Conservation (phyloP, 2,797 vertebrate species). For the Crocodylus rhombifer region DNA sequence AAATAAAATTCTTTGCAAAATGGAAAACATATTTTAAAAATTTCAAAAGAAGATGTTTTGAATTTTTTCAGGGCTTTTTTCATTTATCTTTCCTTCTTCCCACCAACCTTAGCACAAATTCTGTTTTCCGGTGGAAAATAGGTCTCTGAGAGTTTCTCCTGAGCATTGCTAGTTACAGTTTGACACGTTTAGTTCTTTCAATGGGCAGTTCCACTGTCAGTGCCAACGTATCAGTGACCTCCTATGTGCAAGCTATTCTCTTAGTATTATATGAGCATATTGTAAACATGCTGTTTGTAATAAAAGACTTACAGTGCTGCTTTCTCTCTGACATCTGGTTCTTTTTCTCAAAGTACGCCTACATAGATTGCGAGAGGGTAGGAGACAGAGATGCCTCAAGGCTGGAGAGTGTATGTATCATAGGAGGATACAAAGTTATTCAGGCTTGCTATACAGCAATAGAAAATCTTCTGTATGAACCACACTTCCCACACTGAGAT, state of each 20-base stretch:
- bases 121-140: neutral
- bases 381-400: neutral
- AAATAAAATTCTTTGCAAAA: no score
- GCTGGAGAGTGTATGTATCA: neutral
- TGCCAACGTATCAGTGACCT: fast-evolving
- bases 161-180: neutral
- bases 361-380: neutral
- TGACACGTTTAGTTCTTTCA: neutral
- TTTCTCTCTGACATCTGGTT: neutral
- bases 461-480: neutral
- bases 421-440: neutral
- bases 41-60: no score
- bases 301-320: neutral
- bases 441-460: neutral
- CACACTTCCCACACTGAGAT: neutral
- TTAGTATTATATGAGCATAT: neutral
- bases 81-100: no score
- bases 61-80: no score
- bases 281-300: neutral
- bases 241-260: neutral
- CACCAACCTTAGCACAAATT: no score
- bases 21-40: no score
- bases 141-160: neutral
- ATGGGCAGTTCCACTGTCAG: neutral
- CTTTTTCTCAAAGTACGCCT: neutral